Evolutionary conservation across 2,797 vertebrate species (phyloP), one percentile per base, ranked within the genome.

Genomic region (Rhinatrema bivittatum): DNA sequence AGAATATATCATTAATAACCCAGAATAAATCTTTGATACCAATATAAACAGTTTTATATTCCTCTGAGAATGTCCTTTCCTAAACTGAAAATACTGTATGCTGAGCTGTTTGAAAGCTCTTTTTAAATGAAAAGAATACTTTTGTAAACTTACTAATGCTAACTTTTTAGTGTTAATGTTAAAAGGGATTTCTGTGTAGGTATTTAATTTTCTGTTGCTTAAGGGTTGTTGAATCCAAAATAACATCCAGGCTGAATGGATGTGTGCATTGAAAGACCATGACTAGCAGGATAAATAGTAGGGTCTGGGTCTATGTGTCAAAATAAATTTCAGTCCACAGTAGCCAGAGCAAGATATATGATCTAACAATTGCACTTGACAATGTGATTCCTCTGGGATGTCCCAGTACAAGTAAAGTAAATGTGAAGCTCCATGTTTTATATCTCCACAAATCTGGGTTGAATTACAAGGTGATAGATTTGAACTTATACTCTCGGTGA

Each of bases 31-130:
- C 46, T 32, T 60, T 46, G 51, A 39, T 36, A 52, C 11, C 13
- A 42, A 25, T 34, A 51, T 40, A 46, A 50, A n/a, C 60, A 23
- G 26, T 35, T 36, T 60, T 45, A 44, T 41, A 35, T 27, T 15
- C 39, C 41, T 18, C 6, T 2, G 18, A 20, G 15, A 16, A 1
- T 44, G 19, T 14, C 30, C 17, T 38, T 37, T 36, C 30, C 50
- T 51, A 42, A 52, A 12, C 35, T 67, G 63, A 40, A 65, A 44
- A 46, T 27, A n/a, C n/a, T n/a, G n/a, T n/a, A 9, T 45, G 45
- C 52, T 52, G 24, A 52, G 2, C 0, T 4, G 1, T 29, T 50
- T 24, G 21, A 52, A 45, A 56, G 29, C 10, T 38, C 52, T 67
- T 46, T 67, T 46, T 45, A 19, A 48, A 25, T 50, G 15, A 50